Base-by-base conservation (phyloP, 2,113 vertebrate genomes). In the Rousettus leschenaultii region DNA sequence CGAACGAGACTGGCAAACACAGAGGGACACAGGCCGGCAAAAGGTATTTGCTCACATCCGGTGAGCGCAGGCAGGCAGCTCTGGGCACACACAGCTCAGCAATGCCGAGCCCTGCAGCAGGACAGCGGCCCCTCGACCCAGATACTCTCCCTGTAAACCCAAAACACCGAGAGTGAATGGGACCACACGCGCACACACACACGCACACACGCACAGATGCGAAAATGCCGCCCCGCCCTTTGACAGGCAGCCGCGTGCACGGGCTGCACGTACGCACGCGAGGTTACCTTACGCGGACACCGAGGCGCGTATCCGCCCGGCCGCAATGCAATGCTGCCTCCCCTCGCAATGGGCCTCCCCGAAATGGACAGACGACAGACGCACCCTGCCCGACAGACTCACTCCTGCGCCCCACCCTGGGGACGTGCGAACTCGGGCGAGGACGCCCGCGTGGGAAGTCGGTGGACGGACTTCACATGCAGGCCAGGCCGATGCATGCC, bases 41-140 rank as follows among this genome's bases (percentile, higher is more conserved):
- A 33, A 28, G 45, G 45, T 19, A 7, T 48, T 2, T 45, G 55
- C 24, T 33, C 35, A 16, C 1, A 0, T 1, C 1, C 7, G 5
- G n/a, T n/a, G n/a, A n/a, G 9, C 33, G 75, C 13, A 91, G 48
- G 43, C 59, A 10, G n/a, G 24, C 40, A 5, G 24, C n/a, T 73
- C 15, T 12, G 48, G 13, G 11, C 51, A 35, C 19, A 85, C 15
- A 19, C 16, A 9, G 8, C 16, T 1, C 26, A 7, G 26, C 4
- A 9, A 15, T 5, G 10, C 45, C 10, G 9, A 28, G 1, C 21
- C 1, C 1, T 21, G 10, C 61, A 12, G 15, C 7, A 33, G 15
- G 40, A n/a, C 40, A 4, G 6, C 21, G 55, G 82, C 38, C 35
- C 45, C 28, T 40, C 35, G 33, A 13, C 61, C 28, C 38, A 16